These are phyloP conservation scores for Byasa hedistus DNA, from an alignment of 2,888 invertebrate genomes.

Conservation along the genomic window DNA sequence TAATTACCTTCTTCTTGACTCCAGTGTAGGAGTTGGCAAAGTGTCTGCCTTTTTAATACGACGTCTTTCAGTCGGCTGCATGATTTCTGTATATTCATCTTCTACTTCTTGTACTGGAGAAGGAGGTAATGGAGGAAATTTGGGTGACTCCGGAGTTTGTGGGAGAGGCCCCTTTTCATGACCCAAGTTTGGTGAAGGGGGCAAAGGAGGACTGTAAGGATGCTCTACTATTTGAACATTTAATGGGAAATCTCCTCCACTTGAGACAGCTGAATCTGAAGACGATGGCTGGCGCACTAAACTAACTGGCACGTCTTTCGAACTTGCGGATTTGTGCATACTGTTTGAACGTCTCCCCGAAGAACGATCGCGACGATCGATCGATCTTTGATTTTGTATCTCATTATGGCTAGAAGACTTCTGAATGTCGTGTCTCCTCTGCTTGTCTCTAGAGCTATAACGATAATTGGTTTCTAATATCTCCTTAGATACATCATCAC, in stretches of 20 bases:
- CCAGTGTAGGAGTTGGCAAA: conserved; percentile 75
- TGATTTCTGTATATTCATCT: conserved; percentile 86
- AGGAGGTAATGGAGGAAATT: conserved; percentile 89
- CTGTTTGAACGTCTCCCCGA: conserved; percentile 78
- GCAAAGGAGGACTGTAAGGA: conserved; percentile 68
- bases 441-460: conserved; percentile 77
- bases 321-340: conserved; percentile 87
- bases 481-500: conserved; percentile 76
- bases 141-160: conserved; percentile 74
- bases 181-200: conserved; percentile 62
- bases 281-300: conserved; percentile 77
- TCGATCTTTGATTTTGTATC: conserved; percentile 77
- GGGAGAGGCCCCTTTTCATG: conserved; percentile 74
- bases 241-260: conserved; percentile 80
- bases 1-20: conserved; percentile 68
- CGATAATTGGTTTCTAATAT: conserved; percentile 76
- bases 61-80: conserved; percentile 75
- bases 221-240: conserved; percentile 84
- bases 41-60: conserved; percentile 77
- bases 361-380: conserved; percentile 74
- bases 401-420: conserved; percentile 83
- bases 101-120: conserved; percentile 90
- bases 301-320: conserved; percentile 84
- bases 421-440: conserved; percentile 79
- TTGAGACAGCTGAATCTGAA: conserved; percentile 75